phyloP scores from a whole-genome alignment of 2,797 vertebrate species.

The Pygocentrus nattereri region DNA sequence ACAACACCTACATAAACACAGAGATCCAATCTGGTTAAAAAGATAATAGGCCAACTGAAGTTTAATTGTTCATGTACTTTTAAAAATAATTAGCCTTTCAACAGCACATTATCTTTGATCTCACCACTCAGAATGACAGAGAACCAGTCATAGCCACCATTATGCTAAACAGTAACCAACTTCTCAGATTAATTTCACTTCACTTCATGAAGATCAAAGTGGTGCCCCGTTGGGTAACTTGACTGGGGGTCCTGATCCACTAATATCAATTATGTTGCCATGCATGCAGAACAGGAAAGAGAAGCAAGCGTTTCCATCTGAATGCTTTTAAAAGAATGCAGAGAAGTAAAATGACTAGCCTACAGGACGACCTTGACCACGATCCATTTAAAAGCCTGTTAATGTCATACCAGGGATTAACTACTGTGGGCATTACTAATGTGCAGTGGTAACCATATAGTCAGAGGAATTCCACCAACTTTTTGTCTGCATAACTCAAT shows the following conservation, averaged over 20 bases:
- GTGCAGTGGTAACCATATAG: not conserved
- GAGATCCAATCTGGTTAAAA: not conserved
- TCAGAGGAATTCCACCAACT: no score
- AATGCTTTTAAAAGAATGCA: not conserved
- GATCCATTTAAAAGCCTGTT: not conserved
- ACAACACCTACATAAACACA: constrained; percentile 83
- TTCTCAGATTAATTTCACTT: not conserved
- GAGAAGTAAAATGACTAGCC: not conserved
- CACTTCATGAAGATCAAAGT: not conserved
- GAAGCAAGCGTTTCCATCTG: not conserved
- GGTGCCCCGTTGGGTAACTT: not conserved
- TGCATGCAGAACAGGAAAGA: not conserved
- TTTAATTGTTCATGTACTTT: not conserved
- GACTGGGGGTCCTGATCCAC: not conserved
- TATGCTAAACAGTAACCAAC: not conserved
- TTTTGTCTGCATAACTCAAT: no score
- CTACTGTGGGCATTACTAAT: not conserved
- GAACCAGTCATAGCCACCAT: no score
- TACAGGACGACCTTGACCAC: not conserved
- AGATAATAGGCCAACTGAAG: not conserved
- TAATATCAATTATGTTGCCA: not conserved
- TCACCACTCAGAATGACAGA: not conserved
- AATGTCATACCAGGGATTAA: not conserved
- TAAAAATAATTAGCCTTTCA: not conserved
- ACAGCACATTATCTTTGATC: not conserved